Evolutionary conservation across 2,888 invertebrate species (phyloP), one percentile per base, ranked within the genome.

Genomic region (Eilema caniola): DNA sequence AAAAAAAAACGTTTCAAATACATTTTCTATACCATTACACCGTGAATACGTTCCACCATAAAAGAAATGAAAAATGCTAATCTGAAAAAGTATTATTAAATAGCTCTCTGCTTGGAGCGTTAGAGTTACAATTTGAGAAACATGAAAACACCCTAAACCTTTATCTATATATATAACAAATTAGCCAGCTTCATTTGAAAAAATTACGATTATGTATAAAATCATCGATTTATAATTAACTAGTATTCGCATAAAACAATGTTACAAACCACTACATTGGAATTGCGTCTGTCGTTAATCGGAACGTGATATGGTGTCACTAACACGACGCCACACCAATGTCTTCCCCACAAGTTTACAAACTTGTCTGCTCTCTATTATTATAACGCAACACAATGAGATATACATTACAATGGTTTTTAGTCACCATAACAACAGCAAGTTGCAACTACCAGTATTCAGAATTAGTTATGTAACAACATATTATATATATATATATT

Each of bases 281-380:
- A 20, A 47, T 47, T 47, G 47, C 47, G 47, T 47, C 47, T 20
- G 47, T 20, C 7, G 53, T n/a, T n/a, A 53, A 53, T 24, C 20
- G 25, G 56, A 31, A 62, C 12, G 33, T 31, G 31, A 61, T 41
- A 62, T 53, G 56, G 24, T n/a, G 33, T 57, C 33, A 53, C 53
- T 56, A 16, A n/a, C 11, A 62, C 20, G 33, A 62, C 41, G 57
- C 28, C 5, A 57, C 25, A 63, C 57, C 37, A 25, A n/a, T 62
- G 56, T 56, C 3, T 33, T 25, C 62, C 33, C 68, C 57, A 37
- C 68, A 57, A 57, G 37, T 63, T 63, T 37, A 57, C 37, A 68
- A 57, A 37, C 68, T 23, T 24, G 0, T 23, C 23, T 14, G 23
- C 31, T 62, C 5, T 14, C 33, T 62, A 16, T 33, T 23, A 37